A percentile compares a stretch with the other conserved stretches of the same genome.
phyloP scores from a whole-genome alignment of 2,888 invertebrate species.

The Abscondita cerata region DNA sequence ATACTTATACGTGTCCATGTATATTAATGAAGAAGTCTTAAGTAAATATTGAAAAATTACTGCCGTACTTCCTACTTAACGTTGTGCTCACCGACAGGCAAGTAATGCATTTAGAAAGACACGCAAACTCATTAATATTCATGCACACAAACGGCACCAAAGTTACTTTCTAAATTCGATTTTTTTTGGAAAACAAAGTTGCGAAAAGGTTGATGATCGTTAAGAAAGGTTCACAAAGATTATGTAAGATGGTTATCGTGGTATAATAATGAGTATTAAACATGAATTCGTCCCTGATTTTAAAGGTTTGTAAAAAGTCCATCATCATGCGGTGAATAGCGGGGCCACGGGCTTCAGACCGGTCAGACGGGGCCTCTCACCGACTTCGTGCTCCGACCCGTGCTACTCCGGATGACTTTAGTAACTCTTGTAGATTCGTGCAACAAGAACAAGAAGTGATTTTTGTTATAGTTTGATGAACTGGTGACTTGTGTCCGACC shows the following conservation, averaged over 20 bases:
- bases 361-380: conserved; percentile 38
- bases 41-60: no score
- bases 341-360: conserved; percentile 36
- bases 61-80: no score
- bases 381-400: conserved; percentile 32
- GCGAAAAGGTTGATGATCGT: conserved; percentile 1
- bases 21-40: no score
- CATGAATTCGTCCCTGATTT: conserved; percentile 29
- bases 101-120: no score
- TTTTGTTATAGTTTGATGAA: background rate
- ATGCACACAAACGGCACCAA: no score
- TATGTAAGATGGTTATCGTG: conserved; percentile 28
- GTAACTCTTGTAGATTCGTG: conserved; percentile 25
- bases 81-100: no score
- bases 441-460: conserved; percentile 19
- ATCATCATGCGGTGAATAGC: conserved; percentile 26
- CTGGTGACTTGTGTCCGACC: no score
- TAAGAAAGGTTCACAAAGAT: conserved; percentile 7
- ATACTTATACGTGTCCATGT: no score
- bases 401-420: conserved; percentile 29
- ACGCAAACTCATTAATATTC: no score
- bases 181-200: no score
- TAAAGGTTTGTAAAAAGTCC: conserved; percentile 31
- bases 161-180: no score
- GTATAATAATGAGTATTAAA: conserved; percentile 25